phyloP scores from a whole-genome alignment of 2,113 vertebrate genomes.

The Solenodon paradoxus region DNA sequence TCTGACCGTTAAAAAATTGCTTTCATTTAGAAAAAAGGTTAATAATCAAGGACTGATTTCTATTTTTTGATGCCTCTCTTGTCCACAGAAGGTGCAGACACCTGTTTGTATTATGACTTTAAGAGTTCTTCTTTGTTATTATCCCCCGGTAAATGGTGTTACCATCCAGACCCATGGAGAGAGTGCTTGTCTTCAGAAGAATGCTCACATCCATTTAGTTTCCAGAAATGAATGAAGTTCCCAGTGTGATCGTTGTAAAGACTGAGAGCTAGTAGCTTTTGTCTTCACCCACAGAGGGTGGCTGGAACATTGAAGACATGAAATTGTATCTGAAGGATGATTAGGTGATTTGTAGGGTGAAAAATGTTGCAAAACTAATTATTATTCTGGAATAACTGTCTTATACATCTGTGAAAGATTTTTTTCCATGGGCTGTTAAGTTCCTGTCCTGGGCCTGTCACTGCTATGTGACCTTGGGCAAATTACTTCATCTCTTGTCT shows the following conservation, averaged over 20 bases:
- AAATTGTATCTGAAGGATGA: background rate
- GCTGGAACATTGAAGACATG: background rate
- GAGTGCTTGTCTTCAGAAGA: background rate
- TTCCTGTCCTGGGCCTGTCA: background rate
- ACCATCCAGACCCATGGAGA: no score
- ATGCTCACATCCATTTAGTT: no score
- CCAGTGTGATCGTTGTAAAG: background rate
- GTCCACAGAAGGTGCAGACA: background rate
- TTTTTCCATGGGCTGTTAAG: background rate
- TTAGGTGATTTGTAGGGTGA: background rate
- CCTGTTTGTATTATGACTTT: background rate
- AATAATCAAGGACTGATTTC: background rate
- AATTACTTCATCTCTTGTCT: background rate
- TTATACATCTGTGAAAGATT: background rate
- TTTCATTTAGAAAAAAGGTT: background rate
- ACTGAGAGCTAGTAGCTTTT: background rate
- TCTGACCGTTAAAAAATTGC: background rate
- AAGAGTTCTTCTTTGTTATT: background rate
- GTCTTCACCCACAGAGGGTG: background rate
- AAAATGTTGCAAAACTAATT: background rate
- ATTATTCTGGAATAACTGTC: background rate
- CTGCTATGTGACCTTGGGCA: no score
- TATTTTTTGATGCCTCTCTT: background rate
- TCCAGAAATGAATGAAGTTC: background rate
- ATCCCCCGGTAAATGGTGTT: background rate